A percentile compares a stretch with the other conserved stretches of the same genome.
Evolutionary conservation across 2,113 vertebrate genomes (phyloP).

Genomic region (Odontophorus gujanensis): DNA sequence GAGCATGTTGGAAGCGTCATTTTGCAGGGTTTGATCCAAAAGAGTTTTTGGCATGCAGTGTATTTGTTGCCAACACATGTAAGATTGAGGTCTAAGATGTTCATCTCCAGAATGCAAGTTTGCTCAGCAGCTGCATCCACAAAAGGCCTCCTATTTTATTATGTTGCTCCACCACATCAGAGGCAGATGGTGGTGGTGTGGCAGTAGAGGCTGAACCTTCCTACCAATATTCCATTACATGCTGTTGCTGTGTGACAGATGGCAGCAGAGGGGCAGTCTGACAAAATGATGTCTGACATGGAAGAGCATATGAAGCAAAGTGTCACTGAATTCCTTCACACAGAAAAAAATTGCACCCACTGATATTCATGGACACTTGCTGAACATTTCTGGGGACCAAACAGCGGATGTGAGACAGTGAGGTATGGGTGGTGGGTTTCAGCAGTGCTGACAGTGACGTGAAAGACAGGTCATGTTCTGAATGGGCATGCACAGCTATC

Average conservation of each 20-base stretch:
- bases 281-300: not conserved
- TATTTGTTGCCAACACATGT: fast-evolving
- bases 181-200: not conserved
- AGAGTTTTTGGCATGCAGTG: fast-evolving
- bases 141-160: not conserved
- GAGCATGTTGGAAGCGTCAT: fast-evolving
- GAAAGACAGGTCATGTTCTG: too few species aligned
- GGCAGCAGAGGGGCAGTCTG: not conserved
- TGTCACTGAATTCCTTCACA: not conserved
- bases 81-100: not conserved
- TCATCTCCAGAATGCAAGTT: not conserved
- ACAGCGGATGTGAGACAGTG: not conserved
- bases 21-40: not conserved
- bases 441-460: not conserved
- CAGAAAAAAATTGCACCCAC: not conserved
- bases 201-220: not conserved
- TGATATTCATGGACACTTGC: too few species aligned
- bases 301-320: not conserved
- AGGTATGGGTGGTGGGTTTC: not conserved
- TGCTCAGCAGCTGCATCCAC: not conserved
- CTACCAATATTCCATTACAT: not conserved
- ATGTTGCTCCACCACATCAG: not conserved
- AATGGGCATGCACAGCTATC: too few species aligned
- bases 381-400: not conserved
- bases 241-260: not conserved